Evolutionary conservation across 2,888 invertebrate species (phyloP).

Genomic region (Abrostola triplasia): DNA sequence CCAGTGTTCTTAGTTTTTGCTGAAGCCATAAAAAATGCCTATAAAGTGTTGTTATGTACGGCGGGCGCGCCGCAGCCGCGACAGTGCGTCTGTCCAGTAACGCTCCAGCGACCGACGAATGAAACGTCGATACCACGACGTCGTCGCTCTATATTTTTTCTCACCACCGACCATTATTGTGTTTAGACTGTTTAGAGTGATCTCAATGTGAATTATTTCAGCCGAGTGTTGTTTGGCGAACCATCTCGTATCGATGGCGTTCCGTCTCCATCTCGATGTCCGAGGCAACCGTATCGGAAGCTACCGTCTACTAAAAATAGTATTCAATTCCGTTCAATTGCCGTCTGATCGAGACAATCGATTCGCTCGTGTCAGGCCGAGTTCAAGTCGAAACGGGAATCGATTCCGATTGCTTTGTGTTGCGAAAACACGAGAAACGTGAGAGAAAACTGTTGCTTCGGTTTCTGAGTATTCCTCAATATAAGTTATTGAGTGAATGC

Average conservation of each 20-base stretch:
- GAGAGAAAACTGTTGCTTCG: constrained; percentile 46
- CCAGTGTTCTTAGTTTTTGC: constrained; percentile 68
- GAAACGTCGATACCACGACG: constrained; percentile 75
- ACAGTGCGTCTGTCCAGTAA: constrained; percentile 71
- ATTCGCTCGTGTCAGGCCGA: constrained; percentile 43
- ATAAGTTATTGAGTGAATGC: constrained; percentile 21
- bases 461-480: constrained; percentile 22
- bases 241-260: constrained; percentile 24
- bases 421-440: constrained; percentile 35
- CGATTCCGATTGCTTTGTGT: constrained; percentile 44
- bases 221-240: constrained; percentile 32
- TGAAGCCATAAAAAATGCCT: constrained; percentile 74
- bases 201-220: constrained; percentile 32
- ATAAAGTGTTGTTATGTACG: constrained; percentile 71
- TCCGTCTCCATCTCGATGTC: constrained; percentile 30
- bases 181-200: constrained; percentile 38
- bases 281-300: constrained; percentile 38
- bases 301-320: constrained; percentile 51
- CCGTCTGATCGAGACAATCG: constrained; percentile 48
- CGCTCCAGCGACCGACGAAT: constrained; percentile 68
- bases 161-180: constrained; percentile 49
- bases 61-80: constrained; percentile 65
- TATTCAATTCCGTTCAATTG: constrained; percentile 51
- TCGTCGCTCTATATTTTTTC: constrained; percentile 59
- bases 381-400: constrained; percentile 38